Conservation (phyloP, 2,113 vertebrate species). For the Nymphicus hollandicus region DNA sequence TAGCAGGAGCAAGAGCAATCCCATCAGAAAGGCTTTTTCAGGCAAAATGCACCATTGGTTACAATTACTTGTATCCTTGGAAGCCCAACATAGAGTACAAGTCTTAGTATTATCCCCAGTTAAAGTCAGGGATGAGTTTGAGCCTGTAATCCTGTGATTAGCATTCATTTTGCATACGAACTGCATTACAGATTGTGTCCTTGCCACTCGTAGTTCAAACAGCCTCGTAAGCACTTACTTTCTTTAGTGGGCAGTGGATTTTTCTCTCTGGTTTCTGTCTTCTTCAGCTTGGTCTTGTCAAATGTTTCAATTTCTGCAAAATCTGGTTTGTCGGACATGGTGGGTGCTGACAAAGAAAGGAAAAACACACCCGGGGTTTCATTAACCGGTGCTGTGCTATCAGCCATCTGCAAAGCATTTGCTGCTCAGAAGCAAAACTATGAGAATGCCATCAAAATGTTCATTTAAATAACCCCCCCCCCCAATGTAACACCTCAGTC, state of each 20-base stretch:
- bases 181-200: not conserved
- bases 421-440: not conserved
- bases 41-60: not conserved
- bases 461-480: not conserved
- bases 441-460: not conserved
- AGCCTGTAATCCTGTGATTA: conserved; percentile 36
- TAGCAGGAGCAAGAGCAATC: not conserved
- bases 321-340: conserved; percentile 90
- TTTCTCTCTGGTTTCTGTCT: conserved; percentile 89
- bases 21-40: not conserved
- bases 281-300: conserved; percentile 90
- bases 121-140: conserved; percentile 18
- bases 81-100: not conserved
- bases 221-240: conserved; percentile 76
- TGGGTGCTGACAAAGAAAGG: conserved; percentile 69
- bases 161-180: conserved; percentile 39
- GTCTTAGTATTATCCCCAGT: not conserved
- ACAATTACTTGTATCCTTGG: not conserved
- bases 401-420: conserved; percentile 31
- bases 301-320: conserved; percentile 87
- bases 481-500: not conserved
- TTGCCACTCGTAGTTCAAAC: not conserved
- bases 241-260: conserved; percentile 90
- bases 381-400: conserved; percentile 14
- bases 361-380: conserved; percentile 46